A percentile compares a stretch with the other conserved stretches of the same genome.
Evolutionary conservation across 2,888 invertebrate genomes (phyloP).

Genomic region (Leucania comma): DNA sequence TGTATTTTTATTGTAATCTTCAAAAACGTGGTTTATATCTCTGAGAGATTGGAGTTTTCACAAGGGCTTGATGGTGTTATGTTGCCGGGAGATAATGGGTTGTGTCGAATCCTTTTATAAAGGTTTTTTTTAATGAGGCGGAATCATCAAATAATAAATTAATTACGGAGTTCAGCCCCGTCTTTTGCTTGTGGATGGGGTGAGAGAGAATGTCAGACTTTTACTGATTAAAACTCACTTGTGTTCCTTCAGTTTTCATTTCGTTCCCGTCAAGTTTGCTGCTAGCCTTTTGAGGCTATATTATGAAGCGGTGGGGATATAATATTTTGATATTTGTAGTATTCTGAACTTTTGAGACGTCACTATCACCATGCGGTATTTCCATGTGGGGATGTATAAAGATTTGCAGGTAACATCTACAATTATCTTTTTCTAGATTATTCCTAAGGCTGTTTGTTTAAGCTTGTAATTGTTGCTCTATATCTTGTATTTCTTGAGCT

Average conservation of each 20-base stretch:
- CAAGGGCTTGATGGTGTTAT: background rate
- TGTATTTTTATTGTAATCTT: conserved; percentile 48
- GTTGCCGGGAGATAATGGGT: background rate
- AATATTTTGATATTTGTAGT: background rate
- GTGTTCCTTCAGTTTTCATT: too few species aligned
- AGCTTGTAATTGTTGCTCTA: background rate
- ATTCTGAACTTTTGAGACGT: too few species aligned
- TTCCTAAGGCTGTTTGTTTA: background rate
- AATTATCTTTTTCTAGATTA: background rate
- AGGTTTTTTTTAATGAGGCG: too few species aligned
- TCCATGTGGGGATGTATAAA: background rate
- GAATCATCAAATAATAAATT: too few species aligned
- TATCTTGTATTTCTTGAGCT: background rate
- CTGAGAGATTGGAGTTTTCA: conserved; percentile 20
- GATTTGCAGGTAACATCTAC: background rate
- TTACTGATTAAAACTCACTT: too few species aligned
- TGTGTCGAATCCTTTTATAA: background rate
- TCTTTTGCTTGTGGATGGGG: too few species aligned
- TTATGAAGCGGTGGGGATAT: background rate
- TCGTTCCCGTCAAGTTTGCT: too few species aligned
- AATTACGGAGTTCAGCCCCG: too few species aligned
- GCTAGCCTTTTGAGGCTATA: background rate
- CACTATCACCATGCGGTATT: too few species aligned
- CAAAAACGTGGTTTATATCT: conserved; percentile 18
- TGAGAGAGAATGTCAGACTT: too few species aligned